Base-by-base conservation (phyloP, 2,113 vertebrate genomes). In the Etheostoma cragini region DNA sequence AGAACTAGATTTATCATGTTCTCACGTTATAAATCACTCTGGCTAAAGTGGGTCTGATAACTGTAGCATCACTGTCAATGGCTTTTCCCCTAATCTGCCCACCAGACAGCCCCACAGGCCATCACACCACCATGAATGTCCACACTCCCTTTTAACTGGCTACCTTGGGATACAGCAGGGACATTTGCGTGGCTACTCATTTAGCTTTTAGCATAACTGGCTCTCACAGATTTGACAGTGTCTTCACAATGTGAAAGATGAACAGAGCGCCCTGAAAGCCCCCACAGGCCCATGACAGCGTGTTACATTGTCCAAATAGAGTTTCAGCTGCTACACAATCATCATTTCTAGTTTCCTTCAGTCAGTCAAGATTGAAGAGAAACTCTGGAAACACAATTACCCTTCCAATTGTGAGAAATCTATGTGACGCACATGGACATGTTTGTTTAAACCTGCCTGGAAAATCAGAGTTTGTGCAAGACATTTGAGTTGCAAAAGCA, bases 21-120 rank as follows among this genome's bases (percentile, higher is more conserved):
- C 87, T 91, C 94, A 93, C 90, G 75, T 93, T 92, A 94, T 94
- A 95, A 95, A 95, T 95, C 94, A 94, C 92, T 92, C 89, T 85
- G 49, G 84, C 88, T 92, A 91, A 94, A 95, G 91, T 93, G 91
- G 90, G 75, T 86, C 90, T 93, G 91, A 95, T 95, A 95, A 94
- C 92, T 92, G 86, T 91, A 88, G 87, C 89, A 93, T 89, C 72
- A 80, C 90, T 87, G 91, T 87, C 75, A 75, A 89, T 82, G 72
- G 74, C 67, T 90, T 62, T 83, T 78, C 70, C 79, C 76, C 68
- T 82, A 90, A 93, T 89, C 81, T 77, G 80, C 82, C 81, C 82
- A 72, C 83, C 80, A 91, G 90, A 93, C 82, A 91, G 78, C 69
- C 85, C 72, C 77, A 72, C 82, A 91, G 89, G 89, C 80, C 88